These are phyloP conservation scores for Yponomeuta malinellus DNA, from an alignment of 2,888 invertebrate genomes.

Conservation along the genomic window DNA sequence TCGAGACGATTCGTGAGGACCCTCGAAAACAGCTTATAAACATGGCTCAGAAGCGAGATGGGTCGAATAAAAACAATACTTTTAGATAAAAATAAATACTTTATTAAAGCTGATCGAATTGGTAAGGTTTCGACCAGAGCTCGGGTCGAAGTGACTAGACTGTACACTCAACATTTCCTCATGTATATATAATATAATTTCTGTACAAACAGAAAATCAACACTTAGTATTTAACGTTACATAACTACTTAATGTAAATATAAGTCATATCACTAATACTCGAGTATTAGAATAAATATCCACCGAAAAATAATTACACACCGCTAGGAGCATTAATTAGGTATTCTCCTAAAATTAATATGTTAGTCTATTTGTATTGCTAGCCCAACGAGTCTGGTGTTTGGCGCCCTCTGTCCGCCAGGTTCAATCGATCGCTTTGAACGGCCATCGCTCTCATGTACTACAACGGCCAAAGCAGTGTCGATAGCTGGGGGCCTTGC, in stretches of 20 bases:
- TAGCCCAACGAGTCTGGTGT: constrained; percentile 44
- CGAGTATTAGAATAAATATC: constrained; percentile 72
- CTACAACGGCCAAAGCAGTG: constrained; percentile 18
- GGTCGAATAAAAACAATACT: constrained; percentile 36
- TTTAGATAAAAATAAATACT: constrained; percentile 70
- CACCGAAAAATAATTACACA: constrained; percentile 67
- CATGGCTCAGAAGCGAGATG: no score
- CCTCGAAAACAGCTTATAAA: no score
- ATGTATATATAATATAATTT: constrained; percentile 62
- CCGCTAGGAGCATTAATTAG: constrained; percentile 56
- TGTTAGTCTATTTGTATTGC: constrained; percentile 63
- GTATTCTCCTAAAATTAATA: constrained; percentile 60
- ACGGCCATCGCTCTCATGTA: no score
- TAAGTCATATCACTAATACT: constrained; percentile 72
- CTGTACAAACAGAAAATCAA: constrained; percentile 71
- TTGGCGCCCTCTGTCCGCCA: constrained; percentile 45
- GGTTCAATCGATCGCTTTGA: constrained; percentile 28
- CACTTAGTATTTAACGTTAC: constrained; percentile 69
- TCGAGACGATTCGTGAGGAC: no score
- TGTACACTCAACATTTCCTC: constrained; percentile 68
- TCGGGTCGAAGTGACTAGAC: constrained; percentile 71
- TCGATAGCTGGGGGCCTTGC: not conserved
- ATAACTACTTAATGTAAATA: constrained; percentile 67
- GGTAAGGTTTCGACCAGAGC: constrained; percentile 62
- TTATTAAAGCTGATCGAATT: constrained; percentile 63